A percentile compares a stretch with the other conserved stretches of the same genome.
Evolutionary conservation across 1,140 invertebrate genomes (phyloP).

Genomic region (Lasioglossum albipes): DNA sequence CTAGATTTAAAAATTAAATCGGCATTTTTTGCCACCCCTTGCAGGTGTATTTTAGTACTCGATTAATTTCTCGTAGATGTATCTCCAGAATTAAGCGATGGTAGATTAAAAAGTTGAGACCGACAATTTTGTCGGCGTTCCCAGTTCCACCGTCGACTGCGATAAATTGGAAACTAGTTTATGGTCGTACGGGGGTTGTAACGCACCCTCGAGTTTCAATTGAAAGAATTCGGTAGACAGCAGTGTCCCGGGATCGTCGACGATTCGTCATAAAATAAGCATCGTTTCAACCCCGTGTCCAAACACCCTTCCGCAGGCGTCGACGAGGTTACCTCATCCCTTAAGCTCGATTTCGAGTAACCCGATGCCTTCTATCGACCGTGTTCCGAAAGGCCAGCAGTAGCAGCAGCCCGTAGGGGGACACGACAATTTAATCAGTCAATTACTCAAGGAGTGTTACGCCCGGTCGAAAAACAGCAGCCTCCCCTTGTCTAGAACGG

Average conservation of each 20-base stretch:
- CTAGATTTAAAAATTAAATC: too few relatives aligned
- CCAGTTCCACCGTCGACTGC: too few relatives aligned
- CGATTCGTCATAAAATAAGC: conserved; percentile 5
- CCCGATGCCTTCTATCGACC: conserved; percentile 33
- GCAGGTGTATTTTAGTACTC: too few relatives aligned
- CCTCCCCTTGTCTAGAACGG: neutral
- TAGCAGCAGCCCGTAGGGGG: neutral
- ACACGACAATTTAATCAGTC: conserved; percentile 51
- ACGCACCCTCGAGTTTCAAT: too few relatives aligned
- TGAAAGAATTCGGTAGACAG: too few relatives aligned
- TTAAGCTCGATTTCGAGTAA: conserved; percentile 43
- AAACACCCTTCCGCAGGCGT: conserved; percentile 6
- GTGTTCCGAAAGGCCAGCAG: conserved; percentile 1
- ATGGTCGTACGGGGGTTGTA: too few relatives aligned
- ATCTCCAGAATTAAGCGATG: too few relatives aligned
- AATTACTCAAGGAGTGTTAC: conserved; percentile 42
- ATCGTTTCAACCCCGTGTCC: neutral
- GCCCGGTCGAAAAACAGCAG: conserved; percentile 20
- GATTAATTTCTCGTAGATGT: too few relatives aligned
- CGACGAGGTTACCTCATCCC: conserved; percentile 40
- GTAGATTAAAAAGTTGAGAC: too few relatives aligned
- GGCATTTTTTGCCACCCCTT: too few relatives aligned
- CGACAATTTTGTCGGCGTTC: too few relatives aligned
- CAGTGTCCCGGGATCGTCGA: neutral
- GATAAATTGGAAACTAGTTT: too few relatives aligned